phyloP scores from a whole-genome alignment of 1,140 invertebrate genomes.

The Euschistus heros region DNA sequence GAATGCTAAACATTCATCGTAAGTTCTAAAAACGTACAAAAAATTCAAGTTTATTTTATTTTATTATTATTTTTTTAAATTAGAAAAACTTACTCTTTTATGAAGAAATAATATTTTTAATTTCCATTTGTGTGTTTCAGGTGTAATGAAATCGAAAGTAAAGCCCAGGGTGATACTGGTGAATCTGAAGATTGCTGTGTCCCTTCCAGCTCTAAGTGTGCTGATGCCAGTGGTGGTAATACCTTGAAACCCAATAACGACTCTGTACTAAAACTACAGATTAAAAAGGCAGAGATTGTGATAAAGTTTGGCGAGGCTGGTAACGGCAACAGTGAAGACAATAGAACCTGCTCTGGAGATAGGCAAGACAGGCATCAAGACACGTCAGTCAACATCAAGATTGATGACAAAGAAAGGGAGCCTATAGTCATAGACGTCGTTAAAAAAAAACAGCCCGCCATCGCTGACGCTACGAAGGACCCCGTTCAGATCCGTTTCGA shows the following conservation, averaged over 20 bases:
- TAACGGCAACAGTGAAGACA: slow-evolving; percentile 14
- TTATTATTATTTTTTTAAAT: too few relatives aligned
- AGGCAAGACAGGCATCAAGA: slow-evolving; percentile 26
- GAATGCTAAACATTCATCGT: too few relatives aligned
- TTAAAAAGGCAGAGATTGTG: slow-evolving; percentile 34
- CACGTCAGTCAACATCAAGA: slow-evolving; percentile 32
- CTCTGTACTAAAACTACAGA: slow-evolving; percentile 32
- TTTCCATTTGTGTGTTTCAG: slow-evolving; percentile 1
- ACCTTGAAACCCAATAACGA: slow-evolving; percentile 14
- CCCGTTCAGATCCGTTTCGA: slow-evolving; percentile 30
- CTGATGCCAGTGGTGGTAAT: not conserved
- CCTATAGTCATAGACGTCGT: slow-evolving; percentile 29
- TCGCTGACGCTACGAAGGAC: slow-evolving; percentile 20
- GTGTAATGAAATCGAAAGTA: slow-evolving; percentile 13
- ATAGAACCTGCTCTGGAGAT: slow-evolving; percentile 12
- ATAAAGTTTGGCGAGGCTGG: slow-evolving; percentile 31
- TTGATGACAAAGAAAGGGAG: slow-evolving; percentile 29
- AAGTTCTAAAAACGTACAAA: too few relatives aligned
- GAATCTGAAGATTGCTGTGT: slow-evolving; percentile 7
- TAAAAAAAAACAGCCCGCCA: slow-evolving; percentile 23
- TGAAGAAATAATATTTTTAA: too few relatives aligned
- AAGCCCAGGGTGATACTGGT: not conserved
- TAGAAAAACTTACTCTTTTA: too few relatives aligned
- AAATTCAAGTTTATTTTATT: too few relatives aligned
- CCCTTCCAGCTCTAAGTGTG: not conserved